These are phyloP conservation scores for Geophilus truncorum DNA, from an alignment of 2,888 invertebrate species.

Conservation along the genomic window DNA sequence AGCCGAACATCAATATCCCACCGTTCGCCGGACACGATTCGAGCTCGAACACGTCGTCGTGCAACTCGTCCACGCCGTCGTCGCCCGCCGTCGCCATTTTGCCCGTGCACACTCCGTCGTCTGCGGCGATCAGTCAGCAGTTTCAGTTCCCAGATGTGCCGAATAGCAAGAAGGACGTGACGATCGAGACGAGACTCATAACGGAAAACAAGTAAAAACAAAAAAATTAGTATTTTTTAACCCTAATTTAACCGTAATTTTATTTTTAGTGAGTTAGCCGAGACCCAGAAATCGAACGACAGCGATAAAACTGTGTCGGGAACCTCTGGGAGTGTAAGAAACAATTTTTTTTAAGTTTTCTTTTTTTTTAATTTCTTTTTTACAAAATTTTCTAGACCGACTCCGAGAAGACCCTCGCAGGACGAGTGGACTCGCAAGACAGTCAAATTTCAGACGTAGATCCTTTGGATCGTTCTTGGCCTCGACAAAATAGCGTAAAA, in stretches of 20 bases:
- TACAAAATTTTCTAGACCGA: conserved; percentile 54
- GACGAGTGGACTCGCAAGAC: conserved; percentile 74
- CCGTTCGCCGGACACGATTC: conserved; percentile 63
- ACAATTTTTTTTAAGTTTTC: neutral
- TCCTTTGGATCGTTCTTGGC: conserved; percentile 45
- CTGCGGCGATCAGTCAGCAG: conserved; percentile 45
- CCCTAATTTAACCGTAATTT: neutral
- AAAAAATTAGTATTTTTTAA: neutral
- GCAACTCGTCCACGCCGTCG: conserved; percentile 93
- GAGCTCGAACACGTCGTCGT: conserved; percentile 90
- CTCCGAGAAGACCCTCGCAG: conserved; percentile 72
- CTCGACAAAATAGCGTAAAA: conserved; percentile 52
- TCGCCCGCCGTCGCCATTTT: conserved; percentile 66
- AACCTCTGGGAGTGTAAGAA: conserved; percentile 44
- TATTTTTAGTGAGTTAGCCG: conserved; percentile 48
- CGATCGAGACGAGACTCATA: conserved; percentile 32
- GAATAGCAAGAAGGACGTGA: conserved; percentile 28
- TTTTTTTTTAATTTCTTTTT: too few species aligned
- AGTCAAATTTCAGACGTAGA: conserved; percentile 65
- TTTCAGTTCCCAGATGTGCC: conserved; percentile 61
- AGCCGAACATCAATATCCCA: conserved; percentile 36
- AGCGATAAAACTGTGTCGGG: conserved; percentile 59
- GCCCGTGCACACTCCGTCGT: conserved; percentile 47
- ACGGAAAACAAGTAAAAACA: conserved; percentile 32
- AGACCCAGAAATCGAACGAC: conserved; percentile 53